Base-by-base conservation (phyloP, 2,797 vertebrate genomes). In the Anas bahamensis region DNA sequence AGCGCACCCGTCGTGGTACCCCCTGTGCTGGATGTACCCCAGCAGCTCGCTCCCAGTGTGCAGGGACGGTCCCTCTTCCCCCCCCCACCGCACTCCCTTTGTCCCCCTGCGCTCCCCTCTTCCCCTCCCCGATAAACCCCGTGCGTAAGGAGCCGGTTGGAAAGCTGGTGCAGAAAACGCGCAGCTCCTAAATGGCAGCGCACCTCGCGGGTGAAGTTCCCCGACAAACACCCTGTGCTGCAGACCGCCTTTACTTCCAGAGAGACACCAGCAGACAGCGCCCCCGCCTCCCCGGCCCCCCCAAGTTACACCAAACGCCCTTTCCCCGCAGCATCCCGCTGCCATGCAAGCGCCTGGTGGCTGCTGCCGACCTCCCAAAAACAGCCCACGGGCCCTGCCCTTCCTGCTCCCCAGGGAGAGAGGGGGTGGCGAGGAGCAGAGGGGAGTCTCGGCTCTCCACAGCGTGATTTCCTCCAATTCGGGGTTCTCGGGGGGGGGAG, bases 251-350 rank as follows among this genome's bases (percentile, higher is more conserved):
- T 90, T 88, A 72, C 73, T 86, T 95, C 83, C 74, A 73, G 52
- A 63, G 80, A 75, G 88, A 93, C 94, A 59, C 41, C 65, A 89
- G 71, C 50, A 37, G 55, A 57, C 59, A 81, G 70, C 7, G 44
- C 76, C 53, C 71, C 64, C 39, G 31, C 68, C 65, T 29, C 14
- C 53, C 39, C 13, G 35, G 19, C 59, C n/a, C 88, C 53, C 82
- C 52, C 26, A 88, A 77, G 83, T 85, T 83, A 86, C 93, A 35
- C 39, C n/a, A 87, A 68, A 80, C 89, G 46, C 86, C 72, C 94
- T n/a, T 79, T 75, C 90, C 91, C 92, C 89, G 91, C 90, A 89
- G 86, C 86, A 86, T 84, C 87, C 89, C 77, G 64, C 84, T n/a
- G 75, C 89, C 33, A 52, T 31, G 77, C 64, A 83, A 79, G 83